Evolutionary conservation across 2,888 invertebrate genomes (phyloP).

Genomic region (Emmelina monodactyla): DNA sequence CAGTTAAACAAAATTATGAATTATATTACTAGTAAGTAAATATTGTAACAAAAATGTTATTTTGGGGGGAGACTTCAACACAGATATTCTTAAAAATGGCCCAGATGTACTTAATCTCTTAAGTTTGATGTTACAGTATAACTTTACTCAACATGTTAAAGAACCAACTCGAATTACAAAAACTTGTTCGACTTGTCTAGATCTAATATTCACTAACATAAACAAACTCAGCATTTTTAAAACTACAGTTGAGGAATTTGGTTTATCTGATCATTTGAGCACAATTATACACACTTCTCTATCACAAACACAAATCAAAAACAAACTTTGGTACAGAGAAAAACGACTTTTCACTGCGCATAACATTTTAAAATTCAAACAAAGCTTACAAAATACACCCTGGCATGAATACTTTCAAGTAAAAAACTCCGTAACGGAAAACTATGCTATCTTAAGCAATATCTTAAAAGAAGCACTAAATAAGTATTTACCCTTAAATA

Average conservation of each 20-base stretch:
- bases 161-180: neutral
- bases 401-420: neutral
- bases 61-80: slow-evolving; percentile 1
- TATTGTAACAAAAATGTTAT: neutral
- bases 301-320: neutral
- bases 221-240: neutral
- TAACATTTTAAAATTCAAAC: neutral
- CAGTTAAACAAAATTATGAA: slow-evolving; percentile 1
- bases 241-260: neutral
- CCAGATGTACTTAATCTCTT: neutral
- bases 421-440: neutral
- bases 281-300: neutral
- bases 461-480: neutral
- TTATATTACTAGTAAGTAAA: neutral
- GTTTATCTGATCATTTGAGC: neutral
- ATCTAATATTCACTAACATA: neutral
- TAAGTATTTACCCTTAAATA: too few species aligned
- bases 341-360: neutral
- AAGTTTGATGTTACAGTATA: neutral
- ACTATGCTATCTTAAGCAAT: too few species aligned
- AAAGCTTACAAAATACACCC: neutral
- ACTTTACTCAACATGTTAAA: neutral
- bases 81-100: neutral
- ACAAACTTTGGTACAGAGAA: neutral
- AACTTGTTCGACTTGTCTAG: slow-evolving; percentile 3